Percentiles rank a stretch among this genome's conserved stretches.
phyloP scores from a whole-genome alignment of 2,888 invertebrate genomes.

The Drosophila ustulata region DNA sequence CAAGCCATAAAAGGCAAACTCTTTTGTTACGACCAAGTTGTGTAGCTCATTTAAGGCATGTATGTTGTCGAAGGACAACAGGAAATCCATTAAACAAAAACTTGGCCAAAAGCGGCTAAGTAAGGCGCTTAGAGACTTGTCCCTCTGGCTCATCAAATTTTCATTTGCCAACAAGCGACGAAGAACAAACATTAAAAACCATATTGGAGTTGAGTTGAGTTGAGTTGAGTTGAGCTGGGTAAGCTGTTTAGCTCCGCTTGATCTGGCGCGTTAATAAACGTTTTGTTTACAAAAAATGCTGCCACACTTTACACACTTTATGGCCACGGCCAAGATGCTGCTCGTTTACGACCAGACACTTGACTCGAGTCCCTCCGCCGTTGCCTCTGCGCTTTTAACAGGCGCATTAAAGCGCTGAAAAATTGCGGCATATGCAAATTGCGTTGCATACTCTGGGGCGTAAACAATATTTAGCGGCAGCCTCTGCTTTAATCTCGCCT shows the following conservation, averaged over 20 bases:
- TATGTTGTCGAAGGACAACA: constrained; percentile 20
- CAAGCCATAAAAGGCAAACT: constrained; percentile 15
- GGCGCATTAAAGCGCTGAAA: constrained; percentile 48
- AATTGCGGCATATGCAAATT: constrained; percentile 60
- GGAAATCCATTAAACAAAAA: constrained; percentile 56
- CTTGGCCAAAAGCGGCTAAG: constrained; percentile 1
- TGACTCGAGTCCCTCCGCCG: constrained; percentile 17
- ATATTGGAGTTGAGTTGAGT: too few species aligned
- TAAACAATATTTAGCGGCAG: constrained; percentile 5
- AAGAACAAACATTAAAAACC: constrained; percentile 31
- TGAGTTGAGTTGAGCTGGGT: constrained; percentile 16
- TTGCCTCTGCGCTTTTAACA: constrained; percentile 49
- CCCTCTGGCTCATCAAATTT: constrained; percentile 48
- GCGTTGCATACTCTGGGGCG: constrained; percentile 50
- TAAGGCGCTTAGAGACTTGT: constrained; percentile 12
- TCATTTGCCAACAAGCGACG: constrained; percentile 34
- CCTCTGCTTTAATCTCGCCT: constrained; percentile 27
- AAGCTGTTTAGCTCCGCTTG: constrained; percentile 13
- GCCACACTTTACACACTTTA: constrained; percentile 36
- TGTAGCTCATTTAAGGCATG: not conserved
- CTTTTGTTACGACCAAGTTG: constrained; percentile 13
- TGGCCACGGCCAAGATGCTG: constrained; percentile 2
- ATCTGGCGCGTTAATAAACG: constrained; percentile 38
- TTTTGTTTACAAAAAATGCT: constrained; percentile 43
- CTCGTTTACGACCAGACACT: constrained; percentile 38